Percentiles rank a stretch among this genome's conserved stretches.
phyloP scores from a whole-genome alignment of 2,888 invertebrate species.

The Spodoptera picta region DNA sequence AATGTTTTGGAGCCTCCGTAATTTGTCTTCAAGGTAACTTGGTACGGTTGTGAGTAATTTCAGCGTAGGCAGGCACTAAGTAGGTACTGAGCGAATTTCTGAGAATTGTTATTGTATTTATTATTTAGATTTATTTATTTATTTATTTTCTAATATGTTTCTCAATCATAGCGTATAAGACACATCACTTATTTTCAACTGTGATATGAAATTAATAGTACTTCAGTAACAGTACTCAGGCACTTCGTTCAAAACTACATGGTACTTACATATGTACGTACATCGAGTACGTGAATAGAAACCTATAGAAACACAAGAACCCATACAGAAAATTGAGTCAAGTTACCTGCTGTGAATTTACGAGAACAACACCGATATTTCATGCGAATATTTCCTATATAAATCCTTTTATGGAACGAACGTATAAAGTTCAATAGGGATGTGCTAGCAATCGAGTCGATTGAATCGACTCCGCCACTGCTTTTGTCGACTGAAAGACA shows the following conservation, averaged over 20 bases:
- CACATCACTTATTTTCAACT: too few relatives aligned
- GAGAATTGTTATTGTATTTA: too few relatives aligned
- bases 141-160: too few relatives aligned
- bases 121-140: too few relatives aligned
- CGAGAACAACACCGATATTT: conserved; percentile 32
- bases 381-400: conserved; percentile 19
- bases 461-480: conserved; percentile 28
- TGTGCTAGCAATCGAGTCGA: conserved; percentile 37
- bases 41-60: conserved; percentile 51
- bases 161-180: too few relatives aligned
- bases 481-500: conserved; percentile 47
- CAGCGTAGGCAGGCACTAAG: background rate
- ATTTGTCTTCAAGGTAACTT: conserved; percentile 71
- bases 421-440: conserved; percentile 35
- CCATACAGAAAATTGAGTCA: conserved; percentile 33
- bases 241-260: too few relatives aligned
- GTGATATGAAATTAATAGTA: too few relatives aligned
- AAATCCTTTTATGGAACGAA: conserved; percentile 27
- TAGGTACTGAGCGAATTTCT: too few relatives aligned
- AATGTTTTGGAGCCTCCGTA: conserved; percentile 74
- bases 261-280: too few relatives aligned
- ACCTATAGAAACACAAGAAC: conserved; percentile 10
- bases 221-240: too few relatives aligned
- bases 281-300: background rate
- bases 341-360: conserved; percentile 42